Conservation (phyloP, 2,113 vertebrate species). For the Chlorodrepanis virens region DNA sequence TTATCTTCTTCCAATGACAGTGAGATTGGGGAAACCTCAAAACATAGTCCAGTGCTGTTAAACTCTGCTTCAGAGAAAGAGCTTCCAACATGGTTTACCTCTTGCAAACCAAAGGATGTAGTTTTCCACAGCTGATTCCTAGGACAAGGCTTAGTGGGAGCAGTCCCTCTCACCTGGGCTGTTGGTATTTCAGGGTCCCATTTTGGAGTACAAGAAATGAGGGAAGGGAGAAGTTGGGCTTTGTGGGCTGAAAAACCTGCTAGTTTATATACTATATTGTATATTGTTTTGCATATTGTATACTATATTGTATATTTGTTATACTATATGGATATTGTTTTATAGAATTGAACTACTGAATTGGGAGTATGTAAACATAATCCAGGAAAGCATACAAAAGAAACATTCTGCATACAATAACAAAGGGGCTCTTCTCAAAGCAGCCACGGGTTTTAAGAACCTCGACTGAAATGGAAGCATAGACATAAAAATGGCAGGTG, state of each 20-base stretch:
- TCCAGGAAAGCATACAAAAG: neutral
- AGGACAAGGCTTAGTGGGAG: neutral
- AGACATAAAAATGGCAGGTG: neutral
- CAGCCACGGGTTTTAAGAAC: neutral
- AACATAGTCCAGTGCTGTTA: neutral
- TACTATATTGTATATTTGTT: neutral
- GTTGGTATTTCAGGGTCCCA: neutral
- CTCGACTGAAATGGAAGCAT: neutral
- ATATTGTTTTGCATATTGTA: neutral
- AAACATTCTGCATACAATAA: neutral
- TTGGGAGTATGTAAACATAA: neutral
- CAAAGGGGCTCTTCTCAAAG: neutral
- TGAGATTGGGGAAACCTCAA: neutral
- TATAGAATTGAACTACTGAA: neutral
- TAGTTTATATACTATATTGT: neutral
- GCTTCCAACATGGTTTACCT: neutral
- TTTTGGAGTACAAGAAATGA: neutral
- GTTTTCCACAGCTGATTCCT: neutral
- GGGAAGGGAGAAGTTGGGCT: neutral
- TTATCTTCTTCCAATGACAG: neutral
- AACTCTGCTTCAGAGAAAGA: neutral
- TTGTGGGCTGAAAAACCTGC: neutral
- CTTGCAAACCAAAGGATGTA: neutral
- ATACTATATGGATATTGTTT: neutral
- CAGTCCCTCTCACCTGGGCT: neutral